Evolutionary conservation across 2,797 vertebrate species (phyloP).

Genomic region (Betta splendens): DNA sequence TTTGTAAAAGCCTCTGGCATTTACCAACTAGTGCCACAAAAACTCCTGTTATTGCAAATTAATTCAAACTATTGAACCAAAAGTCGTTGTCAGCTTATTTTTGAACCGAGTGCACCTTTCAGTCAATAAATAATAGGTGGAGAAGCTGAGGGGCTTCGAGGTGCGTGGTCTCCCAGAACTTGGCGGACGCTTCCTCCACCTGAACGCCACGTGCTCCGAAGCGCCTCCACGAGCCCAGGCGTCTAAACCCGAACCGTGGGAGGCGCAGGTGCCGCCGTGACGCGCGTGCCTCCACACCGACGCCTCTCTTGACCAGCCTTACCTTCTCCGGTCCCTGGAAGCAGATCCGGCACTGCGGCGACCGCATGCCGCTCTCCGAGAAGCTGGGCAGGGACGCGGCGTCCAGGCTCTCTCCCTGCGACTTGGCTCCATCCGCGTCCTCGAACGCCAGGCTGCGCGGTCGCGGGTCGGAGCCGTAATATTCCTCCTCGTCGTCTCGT

Average conservation of each 20-base stretch:
- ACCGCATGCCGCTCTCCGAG: constrained; percentile 84
- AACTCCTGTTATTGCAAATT: no score
- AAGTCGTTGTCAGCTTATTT: no score
- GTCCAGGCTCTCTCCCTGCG: constrained; percentile 75
- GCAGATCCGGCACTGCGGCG: constrained; percentile 90
- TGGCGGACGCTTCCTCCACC: not conserved
- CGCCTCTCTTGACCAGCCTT: constrained; percentile 24
- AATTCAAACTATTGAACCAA: no score
- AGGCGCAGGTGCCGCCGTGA: no score
- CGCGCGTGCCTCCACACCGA: not conserved
- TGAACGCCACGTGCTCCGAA: constrained; percentile 8
- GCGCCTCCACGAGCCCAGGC: not conserved
- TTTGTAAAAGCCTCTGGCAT: no score
- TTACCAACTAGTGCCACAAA: no score
- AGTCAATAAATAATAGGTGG: no score
- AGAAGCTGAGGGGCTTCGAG: no score
- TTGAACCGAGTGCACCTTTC: no score
- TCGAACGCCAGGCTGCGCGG: constrained; percentile 78
- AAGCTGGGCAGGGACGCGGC: constrained; percentile 84
- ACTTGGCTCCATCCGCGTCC: constrained; percentile 71
- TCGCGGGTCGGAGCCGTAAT: constrained; percentile 81
- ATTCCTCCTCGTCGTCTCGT: constrained; percentile 86
- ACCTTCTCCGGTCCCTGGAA: constrained; percentile 92
- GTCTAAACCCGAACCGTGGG: no score
- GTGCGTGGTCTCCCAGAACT: not conserved